These are phyloP conservation scores for Trichogramma evanescens DNA, from an alignment of 2,888 invertebrate species.

Conservation along the genomic window DNA sequence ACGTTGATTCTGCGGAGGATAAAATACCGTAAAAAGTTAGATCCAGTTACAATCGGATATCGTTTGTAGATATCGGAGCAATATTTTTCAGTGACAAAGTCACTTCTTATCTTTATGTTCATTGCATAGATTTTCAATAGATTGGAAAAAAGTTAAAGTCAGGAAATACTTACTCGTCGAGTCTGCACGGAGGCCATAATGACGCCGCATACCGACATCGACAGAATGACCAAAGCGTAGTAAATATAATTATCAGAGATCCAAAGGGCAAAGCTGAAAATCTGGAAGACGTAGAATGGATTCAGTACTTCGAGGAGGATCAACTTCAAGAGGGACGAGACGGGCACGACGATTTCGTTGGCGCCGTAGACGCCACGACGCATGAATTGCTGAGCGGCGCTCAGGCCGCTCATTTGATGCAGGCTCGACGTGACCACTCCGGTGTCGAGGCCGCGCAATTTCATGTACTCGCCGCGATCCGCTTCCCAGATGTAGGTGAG, in stretches of 20 bases:
- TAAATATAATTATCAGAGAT: slow-evolving; percentile 82
- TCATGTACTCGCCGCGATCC: slow-evolving; percentile 60
- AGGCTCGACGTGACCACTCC: slow-evolving; percentile 59
- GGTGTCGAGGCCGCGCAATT: slow-evolving; percentile 67
- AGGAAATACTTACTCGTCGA: slow-evolving; percentile 57
- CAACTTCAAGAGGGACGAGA: slow-evolving; percentile 64
- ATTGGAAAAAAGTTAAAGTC: background rate
- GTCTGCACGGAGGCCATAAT: slow-evolving; percentile 79
- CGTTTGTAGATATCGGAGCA: background rate
- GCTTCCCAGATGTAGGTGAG: slow-evolving; percentile 75
- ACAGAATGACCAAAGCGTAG: slow-evolving; percentile 78
- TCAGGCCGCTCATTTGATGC: slow-evolving; percentile 58
- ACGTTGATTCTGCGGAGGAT: slow-evolving; percentile 68
- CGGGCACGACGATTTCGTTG: slow-evolving; percentile 77
- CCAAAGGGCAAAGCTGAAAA: slow-evolving; percentile 86
- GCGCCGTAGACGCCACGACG: slow-evolving; percentile 75
- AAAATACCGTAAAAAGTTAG: background rate
- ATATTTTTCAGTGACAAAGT: background rate
- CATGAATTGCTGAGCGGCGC: slow-evolving; percentile 56
- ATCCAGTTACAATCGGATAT: background rate
- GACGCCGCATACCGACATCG: slow-evolving; percentile 79
- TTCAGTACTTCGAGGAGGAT: slow-evolving; percentile 79
- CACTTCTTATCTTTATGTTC: too few relatives aligned
- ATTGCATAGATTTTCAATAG: background rate
- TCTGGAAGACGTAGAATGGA: slow-evolving; percentile 93